Evolutionary conservation across 2,113 vertebrate genomes (phyloP).

Genomic region (Triplophysa dalaica): DNA sequence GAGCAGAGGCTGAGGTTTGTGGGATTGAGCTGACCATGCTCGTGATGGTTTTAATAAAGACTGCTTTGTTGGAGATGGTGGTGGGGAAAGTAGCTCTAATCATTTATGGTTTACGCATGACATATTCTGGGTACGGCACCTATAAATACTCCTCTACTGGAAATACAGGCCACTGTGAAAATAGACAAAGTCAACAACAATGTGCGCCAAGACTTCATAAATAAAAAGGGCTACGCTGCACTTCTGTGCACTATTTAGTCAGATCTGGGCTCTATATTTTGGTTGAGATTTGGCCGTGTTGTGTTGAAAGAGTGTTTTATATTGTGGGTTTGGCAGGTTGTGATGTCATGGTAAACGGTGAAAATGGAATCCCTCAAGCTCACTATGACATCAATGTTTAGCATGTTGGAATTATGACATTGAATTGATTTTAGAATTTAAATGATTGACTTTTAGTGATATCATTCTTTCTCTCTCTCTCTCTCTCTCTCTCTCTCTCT

Average conservation of each 20-base stretch:
- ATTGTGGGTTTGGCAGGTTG: constrained; percentile 8
- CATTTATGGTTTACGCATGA: constrained; percentile 52
- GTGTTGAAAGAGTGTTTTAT: not conserved
- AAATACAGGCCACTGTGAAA: constrained; percentile 45
- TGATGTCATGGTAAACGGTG: constrained; percentile 38
- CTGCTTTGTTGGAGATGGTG: constrained; percentile 48
- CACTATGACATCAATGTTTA: constrained; percentile 12
- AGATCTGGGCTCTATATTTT: constrained; percentile 32
- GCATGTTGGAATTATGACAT: constrained; percentile 16
- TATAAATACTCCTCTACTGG: constrained; percentile 53
- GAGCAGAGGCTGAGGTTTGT: constrained; percentile 14
- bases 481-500: not conserved
- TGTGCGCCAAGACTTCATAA: constrained; percentile 44
- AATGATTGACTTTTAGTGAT: not conserved
- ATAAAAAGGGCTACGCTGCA: constrained; percentile 48
- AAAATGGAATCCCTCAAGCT: constrained; percentile 36
- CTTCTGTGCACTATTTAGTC: constrained; percentile 35
- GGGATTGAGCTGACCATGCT: constrained; percentile 31
- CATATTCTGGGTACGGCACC: constrained; percentile 51
- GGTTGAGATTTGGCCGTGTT: constrained; percentile 24
- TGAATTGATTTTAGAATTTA: not conserved
- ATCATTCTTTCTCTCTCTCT: not conserved
- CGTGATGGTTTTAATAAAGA: constrained; percentile 51
- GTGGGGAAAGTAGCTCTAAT: constrained; percentile 46
- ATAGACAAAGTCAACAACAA: constrained; percentile 51